Conservation (phyloP, 2,113 vertebrate species). For the Lota lota region DNA sequence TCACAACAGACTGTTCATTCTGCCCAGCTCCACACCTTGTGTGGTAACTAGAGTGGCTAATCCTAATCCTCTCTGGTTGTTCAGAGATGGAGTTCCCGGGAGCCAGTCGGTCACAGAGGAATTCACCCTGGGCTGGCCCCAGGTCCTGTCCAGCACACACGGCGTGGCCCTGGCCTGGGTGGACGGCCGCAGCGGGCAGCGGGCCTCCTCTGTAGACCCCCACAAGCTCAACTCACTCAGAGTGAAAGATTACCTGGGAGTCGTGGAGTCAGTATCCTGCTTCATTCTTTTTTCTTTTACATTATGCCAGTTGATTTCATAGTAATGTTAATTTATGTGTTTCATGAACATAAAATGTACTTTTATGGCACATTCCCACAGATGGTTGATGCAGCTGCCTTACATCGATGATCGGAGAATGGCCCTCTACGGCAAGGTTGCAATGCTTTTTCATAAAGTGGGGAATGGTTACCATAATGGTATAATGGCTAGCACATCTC, state of each 20-base stretch:
- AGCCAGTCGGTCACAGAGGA: slow-evolving; percentile 73
- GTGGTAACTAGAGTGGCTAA: background rate
- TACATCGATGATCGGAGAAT: slow-evolving; percentile 76
- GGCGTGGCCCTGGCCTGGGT: slow-evolving; percentile 72
- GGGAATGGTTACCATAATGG: no score
- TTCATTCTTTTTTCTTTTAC: background rate
- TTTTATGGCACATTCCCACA: slow-evolving; percentile 43
- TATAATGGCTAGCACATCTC: no score
- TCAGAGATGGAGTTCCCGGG: slow-evolving; percentile 72
- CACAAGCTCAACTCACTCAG: slow-evolving; percentile 67
- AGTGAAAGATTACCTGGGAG: slow-evolving; percentile 73
- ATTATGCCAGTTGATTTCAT: background rate
- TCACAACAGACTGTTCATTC: background rate
- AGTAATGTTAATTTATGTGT: background rate
- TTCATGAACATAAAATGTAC: background rate
- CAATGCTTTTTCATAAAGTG: slow-evolving; percentile 7
- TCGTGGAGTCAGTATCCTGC: slow-evolving; percentile 71
- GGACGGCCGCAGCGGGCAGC: slow-evolving; percentile 73
- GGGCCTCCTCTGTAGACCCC: slow-evolving; percentile 57
- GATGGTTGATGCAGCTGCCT: slow-evolving; percentile 73
- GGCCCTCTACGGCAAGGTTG: slow-evolving; percentile 80
- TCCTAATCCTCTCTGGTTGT: slow-evolving; percentile 18
- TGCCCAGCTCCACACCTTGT: background rate
- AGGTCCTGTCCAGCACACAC: slow-evolving; percentile 71
- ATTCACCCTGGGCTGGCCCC: slow-evolving; percentile 75